Conservation (phyloP, 2,888 invertebrate genomes). For the Lasioglossum figueresi region DNA sequence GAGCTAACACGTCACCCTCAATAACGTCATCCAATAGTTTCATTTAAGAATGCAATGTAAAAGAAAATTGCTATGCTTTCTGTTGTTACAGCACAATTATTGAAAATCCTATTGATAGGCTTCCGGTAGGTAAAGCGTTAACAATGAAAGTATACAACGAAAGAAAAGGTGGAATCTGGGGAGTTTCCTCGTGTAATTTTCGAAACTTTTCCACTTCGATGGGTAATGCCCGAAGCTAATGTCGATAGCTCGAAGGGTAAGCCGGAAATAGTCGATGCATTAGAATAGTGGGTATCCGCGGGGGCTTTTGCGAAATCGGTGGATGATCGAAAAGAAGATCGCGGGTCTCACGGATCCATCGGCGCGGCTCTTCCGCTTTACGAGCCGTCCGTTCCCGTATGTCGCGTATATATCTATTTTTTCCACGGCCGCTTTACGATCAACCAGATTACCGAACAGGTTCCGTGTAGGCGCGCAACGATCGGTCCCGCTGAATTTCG, state of each 20-base stretch:
- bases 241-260: not conserved
- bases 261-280: not conserved
- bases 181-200: not conserved
- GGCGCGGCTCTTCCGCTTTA: not conserved
- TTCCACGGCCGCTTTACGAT: conserved; percentile 50
- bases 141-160: too few species aligned
- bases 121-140: too few species aligned
- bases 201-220: not conserved
- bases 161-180: too few species aligned
- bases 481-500: conserved; percentile 60
- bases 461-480: conserved; percentile 33
- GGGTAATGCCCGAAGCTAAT: too few species aligned
- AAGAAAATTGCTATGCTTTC: too few species aligned
- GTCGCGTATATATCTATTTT: not conserved
- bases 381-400: not conserved
- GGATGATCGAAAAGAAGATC: not conserved
- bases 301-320: not conserved
- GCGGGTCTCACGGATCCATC: not conserved
- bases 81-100: too few species aligned
- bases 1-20: too few species aligned
- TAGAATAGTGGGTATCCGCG: not conserved
- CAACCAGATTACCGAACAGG: conserved; percentile 41
- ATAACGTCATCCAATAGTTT: too few species aligned
- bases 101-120: too few species aligned
- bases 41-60: too few species aligned